These are phyloP conservation scores for Mallotus villosus DNA, from an alignment of 2,797 vertebrate genomes.

Conservation along the genomic window DNA sequence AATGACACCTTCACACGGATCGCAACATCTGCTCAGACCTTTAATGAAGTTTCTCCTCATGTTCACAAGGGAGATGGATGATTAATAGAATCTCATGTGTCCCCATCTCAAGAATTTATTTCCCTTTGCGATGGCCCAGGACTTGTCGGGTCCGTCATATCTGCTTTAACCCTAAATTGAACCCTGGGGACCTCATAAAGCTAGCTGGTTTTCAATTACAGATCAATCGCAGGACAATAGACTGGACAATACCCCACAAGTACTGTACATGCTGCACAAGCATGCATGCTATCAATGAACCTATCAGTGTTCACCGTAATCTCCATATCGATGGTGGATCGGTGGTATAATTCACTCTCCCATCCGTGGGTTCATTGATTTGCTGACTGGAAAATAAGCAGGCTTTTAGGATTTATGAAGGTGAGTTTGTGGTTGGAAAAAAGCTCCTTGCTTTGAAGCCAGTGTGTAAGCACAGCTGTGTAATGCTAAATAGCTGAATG, in stretches of 20 bases:
- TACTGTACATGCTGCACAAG: background rate
- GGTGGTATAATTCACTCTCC: background rate
- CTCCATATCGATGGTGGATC: background rate
- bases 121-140: background rate
- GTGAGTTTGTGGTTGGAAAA: background rate
- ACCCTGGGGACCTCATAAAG: background rate
- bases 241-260: slow-evolving; percentile 1
- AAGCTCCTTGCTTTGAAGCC: background rate
- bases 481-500: background rate
- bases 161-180: background rate
- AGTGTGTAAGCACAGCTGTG: background rate
- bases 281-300: background rate
- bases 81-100: background rate
- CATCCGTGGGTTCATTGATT: slow-evolving; percentile 7
- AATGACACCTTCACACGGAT: background rate
- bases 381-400: slow-evolving; percentile 3
- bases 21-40: background rate
- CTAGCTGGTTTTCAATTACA: slow-evolving; percentile 7
- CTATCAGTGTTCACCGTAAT: background rate
- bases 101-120: background rate
- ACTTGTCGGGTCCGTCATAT: background rate
- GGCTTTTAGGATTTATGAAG: slow-evolving; percentile 8
- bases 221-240: slow-evolving; percentile 5
- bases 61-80: background rate
- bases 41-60: background rate